phyloP scores from a whole-genome alignment of 2,797 vertebrate genomes.

The Pseudochromis fuscus region DNA sequence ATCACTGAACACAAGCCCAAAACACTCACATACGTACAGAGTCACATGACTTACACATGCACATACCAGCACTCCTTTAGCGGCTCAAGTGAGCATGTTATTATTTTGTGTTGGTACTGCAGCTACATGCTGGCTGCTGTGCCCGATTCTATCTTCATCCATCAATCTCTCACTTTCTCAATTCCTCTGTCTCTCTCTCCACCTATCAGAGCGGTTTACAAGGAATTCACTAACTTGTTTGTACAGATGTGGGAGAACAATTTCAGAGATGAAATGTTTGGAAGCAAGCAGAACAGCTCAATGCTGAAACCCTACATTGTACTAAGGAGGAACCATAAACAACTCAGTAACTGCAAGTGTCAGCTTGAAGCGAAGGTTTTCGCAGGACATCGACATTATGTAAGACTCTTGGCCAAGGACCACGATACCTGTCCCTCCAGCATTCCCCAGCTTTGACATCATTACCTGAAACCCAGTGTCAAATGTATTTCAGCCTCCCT shows the following conservation, averaged over 20 bases:
- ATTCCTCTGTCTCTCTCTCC: background rate
- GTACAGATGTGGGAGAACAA: slow-evolving; percentile 37
- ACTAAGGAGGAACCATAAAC: background rate
- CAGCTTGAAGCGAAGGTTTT: background rate
- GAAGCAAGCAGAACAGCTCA: too few relatives aligned
- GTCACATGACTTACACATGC: slow-evolving; percentile 32
- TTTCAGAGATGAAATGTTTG: slow-evolving; percentile 3
- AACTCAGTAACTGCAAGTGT: background rate
- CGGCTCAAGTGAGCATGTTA: slow-evolving; percentile 22
- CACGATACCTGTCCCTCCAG: slow-evolving; percentile 61
- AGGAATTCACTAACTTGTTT: slow-evolving; percentile 50
- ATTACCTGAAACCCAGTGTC: slow-evolving; percentile 73
- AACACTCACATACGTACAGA: slow-evolving; percentile 30
- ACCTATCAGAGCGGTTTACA: slow-evolving; percentile 1
- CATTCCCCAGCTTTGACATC: slow-evolving; percentile 79
- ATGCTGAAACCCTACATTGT: background rate
- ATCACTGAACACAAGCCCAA: slow-evolving; percentile 34
- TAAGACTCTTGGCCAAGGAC: slow-evolving; percentile 46
- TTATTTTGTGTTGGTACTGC: slow-evolving; percentile 24
- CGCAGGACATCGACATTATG: slow-evolving; percentile 32
- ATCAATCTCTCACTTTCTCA: slow-evolving; percentile 11
- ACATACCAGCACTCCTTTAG: slow-evolving; percentile 36
- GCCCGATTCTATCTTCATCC: slow-evolving; percentile 8
- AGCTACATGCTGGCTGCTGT: slow-evolving; percentile 41
- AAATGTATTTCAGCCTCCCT: slow-evolving; percentile 39